Evolutionary conservation across 2,888 invertebrate species (phyloP).

Genomic region (Malacosoma neustria): DNA sequence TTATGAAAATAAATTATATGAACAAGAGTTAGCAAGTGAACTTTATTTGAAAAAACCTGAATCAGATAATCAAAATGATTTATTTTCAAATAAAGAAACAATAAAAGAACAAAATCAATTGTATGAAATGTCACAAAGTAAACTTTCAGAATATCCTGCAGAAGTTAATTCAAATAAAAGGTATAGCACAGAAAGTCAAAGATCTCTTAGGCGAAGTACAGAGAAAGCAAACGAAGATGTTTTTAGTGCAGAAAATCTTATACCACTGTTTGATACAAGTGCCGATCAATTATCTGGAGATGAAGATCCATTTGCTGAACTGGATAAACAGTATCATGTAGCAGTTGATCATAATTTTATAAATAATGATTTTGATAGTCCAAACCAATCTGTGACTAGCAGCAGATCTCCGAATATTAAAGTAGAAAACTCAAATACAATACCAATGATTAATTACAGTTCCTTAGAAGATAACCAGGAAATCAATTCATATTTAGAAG

Average conservation of each 20-base stretch:
- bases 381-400: slow-evolving; percentile 2
- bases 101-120: slow-evolving; percentile 19
- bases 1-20: slow-evolving; percentile 3
- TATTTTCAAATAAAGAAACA: slow-evolving; percentile 14
- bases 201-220: slow-evolving; percentile 19
- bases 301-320: slow-evolving; percentile 60
- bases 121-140: slow-evolving; percentile 33
- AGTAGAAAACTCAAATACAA: slow-evolving; percentile 8
- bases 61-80: slow-evolving; percentile 4
- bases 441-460: slow-evolving; percentile 6
- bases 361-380: slow-evolving; percentile 24
- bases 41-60: slow-evolving; percentile 6
- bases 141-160: slow-evolving; percentile 16
- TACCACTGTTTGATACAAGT: slow-evolving; percentile 43
- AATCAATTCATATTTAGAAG: slow-evolving; percentile 26
- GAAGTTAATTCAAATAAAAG: slow-evolving; percentile 14
- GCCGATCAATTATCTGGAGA: slow-evolving; percentile 45
- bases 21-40: slow-evolving; percentile 13
- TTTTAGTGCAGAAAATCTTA: slow-evolving; percentile 17
- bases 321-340: slow-evolving; percentile 65
- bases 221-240: slow-evolving; percentile 23
- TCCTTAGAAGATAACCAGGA: slow-evolving; percentile 19
- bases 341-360: slow-evolving; percentile 61
- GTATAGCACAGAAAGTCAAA: slow-evolving; percentile 11
- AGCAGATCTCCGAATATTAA: slow-evolving; percentile 14